phyloP scores from a whole-genome alignment of 2,888 invertebrate genomes.

The Polia nebulosa region DNA sequence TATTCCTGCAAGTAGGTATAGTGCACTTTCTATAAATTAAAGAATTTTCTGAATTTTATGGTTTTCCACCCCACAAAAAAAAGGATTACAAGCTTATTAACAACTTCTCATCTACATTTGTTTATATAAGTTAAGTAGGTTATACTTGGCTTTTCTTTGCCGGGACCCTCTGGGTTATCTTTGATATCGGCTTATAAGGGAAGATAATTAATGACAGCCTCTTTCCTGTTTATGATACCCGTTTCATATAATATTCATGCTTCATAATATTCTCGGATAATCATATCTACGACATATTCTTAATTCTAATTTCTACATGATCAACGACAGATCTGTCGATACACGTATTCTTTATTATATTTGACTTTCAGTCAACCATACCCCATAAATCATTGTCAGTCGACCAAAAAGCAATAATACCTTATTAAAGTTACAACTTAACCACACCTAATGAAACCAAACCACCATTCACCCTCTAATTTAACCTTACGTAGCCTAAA shows the following conservation, averaged over 20 bases:
- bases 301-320: neutral
- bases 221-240: neutral
- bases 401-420: neutral
- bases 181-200: neutral
- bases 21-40: too few species aligned
- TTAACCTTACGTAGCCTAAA: neutral
- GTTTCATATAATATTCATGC: neutral
- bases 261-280: neutral
- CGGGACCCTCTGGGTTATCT: neutral
- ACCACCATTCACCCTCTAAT: slow-evolving; percentile 11
- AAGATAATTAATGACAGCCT: neutral
- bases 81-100: too few species aligned
- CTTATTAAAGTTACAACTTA: slow-evolving; percentile 4
- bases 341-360: too few species aligned
- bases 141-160: neutral
- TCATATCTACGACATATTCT: neutral
- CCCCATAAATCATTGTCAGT: too few species aligned
- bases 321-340: neutral
- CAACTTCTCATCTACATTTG: too few species aligned
- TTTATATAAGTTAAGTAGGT: too few species aligned
- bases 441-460: neutral
- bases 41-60: too few species aligned
- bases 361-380: too few species aligned
- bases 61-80: too few species aligned
- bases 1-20: too few species aligned